Base-by-base conservation (phyloP, 2,797 vertebrate genomes). In the Picus viridis region DNA sequence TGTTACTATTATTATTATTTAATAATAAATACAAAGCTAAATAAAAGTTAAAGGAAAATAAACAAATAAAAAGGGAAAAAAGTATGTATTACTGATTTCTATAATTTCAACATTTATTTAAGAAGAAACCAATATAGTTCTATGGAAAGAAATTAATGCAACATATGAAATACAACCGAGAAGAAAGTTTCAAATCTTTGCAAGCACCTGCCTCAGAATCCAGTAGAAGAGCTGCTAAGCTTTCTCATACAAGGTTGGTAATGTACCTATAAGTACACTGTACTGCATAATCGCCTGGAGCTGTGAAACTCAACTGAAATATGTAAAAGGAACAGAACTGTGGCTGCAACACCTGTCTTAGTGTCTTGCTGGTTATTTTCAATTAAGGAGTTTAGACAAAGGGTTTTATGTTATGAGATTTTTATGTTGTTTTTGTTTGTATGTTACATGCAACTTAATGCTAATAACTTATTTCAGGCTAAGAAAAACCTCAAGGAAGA, bases 331-430 rank as follows among this genome's bases (percentile, higher is more conserved):
- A 75, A 43, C 10, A 78, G 34, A 83, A 75, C 12, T 47, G 20
- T 29, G 26, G 62, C 27, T 29, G 22, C 27, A 59, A 71, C 5
- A 17, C 32, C 79, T 79, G 26, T 45, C 41, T 24, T 77, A 53
- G 10, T 72, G 88, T 80, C 19, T 56, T 32, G 7, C 5, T 58
- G 6, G 23, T 56, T 75, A 56, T n/a, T 72, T 75, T 93, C 12
- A 34, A 81, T 79, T 69, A 63, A 27, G 53, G 29, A 86, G 69
- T 63, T 58, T 62, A 78, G 63, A 68, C 70, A 79, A 89, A 72
- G 16, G 34, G 64, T 34, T 2, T 34, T 34, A 34, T 34, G 34
- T 34, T 18, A 47, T 18, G 20, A 65, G 20, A 61, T 10, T 22
- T 57, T 23, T 1, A 64, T 6, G 8, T 0, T 1, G 9, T 49